These are phyloP conservation scores for Rattus rattus DNA, from an alignment of 2,113 vertebrate species.

Conservation along the genomic window DNA sequence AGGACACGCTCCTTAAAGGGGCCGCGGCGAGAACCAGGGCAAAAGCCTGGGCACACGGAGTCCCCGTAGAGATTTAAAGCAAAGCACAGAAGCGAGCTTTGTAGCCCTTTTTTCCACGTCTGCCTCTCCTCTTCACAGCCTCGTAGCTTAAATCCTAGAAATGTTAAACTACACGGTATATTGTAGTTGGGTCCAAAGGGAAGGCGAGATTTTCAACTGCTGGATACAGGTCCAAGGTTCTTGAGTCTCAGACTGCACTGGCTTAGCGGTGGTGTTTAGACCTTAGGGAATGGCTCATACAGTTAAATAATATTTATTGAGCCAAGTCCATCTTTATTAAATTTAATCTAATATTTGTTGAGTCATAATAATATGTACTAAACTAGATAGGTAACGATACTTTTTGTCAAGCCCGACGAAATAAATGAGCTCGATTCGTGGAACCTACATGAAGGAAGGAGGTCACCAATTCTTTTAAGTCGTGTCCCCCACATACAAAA, in stretches of 20 bases:
- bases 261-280: neutral
- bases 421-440: neutral
- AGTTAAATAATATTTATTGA: neutral
- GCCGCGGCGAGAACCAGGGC: neutral
- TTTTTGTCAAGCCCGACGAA: neutral
- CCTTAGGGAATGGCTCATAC: neutral
- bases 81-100: neutral
- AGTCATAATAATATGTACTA: neutral
- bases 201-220: neutral
- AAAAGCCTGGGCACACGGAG: fast-evolving
- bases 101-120: fast-evolving
- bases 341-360: neutral
- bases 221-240: neutral
- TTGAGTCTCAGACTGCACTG: neutral
- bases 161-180: too few relatives aligned
- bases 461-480: neutral
- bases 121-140: neutral
- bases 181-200: neutral
- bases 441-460: neutral
- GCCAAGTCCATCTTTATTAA: neutral
- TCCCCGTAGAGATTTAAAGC: too few relatives aligned
- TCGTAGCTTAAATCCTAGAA: neutral
- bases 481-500: neutral
- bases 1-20: slow-evolving; percentile 70
- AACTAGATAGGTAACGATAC: neutral